These are phyloP conservation scores for Notothenia rossii DNA, from an alignment of 2,113 vertebrate species.

Conservation along the genomic window DNA sequence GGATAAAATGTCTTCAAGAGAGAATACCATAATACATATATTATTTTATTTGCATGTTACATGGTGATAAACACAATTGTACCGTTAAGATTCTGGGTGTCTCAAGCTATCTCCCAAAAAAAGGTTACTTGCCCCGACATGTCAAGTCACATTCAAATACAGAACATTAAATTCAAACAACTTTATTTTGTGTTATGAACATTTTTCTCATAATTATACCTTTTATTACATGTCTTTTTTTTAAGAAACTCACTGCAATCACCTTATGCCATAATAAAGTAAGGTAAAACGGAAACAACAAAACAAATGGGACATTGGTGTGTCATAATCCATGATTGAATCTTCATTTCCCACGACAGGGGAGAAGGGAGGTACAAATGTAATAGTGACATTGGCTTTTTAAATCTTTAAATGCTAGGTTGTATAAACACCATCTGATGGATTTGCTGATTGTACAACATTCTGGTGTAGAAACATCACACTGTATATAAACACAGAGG, in stretches of 20 bases:
- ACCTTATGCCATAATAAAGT: conserved; percentile 76
- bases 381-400: conserved; percentile 59
- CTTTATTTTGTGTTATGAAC: conserved; percentile 80
- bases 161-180: conserved; percentile 82
- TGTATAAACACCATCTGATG: conserved; percentile 64
- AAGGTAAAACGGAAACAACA: conserved; percentile 54
- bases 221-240: conserved; percentile 73
- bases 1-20: conserved; percentile 55
- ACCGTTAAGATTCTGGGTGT: conserved; percentile 63
- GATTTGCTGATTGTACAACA: conserved; percentile 66
- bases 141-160: conserved; percentile 81
- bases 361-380: conserved; percentile 63
- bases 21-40: conserved; percentile 77
- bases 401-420: conserved; percentile 42
- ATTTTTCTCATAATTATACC: conserved; percentile 72
- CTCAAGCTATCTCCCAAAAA: conserved; percentile 56
- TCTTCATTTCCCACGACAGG: conserved; percentile 46
- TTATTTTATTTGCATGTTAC: conserved; percentile 84
- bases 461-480: conserved; percentile 72
- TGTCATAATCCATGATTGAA: conserved; percentile 62
- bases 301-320: conserved; percentile 50
- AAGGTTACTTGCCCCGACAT: conserved; percentile 54
- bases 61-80: conserved; percentile 78
- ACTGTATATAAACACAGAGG: conserved; percentile 67
- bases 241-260: conserved; percentile 76